Base-by-base conservation (phyloP, 2,888 invertebrate species). In the Dasysyrphus albostriatus region DNA sequence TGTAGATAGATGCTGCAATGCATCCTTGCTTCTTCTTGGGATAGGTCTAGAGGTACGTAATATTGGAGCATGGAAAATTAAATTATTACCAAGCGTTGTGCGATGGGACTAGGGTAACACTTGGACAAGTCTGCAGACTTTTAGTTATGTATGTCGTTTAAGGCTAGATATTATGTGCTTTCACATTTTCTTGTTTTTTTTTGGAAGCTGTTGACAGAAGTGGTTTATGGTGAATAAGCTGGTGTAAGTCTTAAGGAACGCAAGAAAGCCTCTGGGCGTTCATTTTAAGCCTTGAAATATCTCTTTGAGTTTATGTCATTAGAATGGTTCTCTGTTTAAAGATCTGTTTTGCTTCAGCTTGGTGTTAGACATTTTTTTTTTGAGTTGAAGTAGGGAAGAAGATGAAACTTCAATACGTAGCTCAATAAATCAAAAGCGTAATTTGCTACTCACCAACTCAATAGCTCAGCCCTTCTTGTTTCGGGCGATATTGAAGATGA, bases 31-130 rank as follows among this genome's bases (percentile, higher is more conserved):
- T 34, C 34, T 32, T 65, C 59, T 59, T 59, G 24, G 24, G 6
- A 59, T 37, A 59, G 59, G 39, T 59, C 59, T 59, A 59, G 39
- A 9, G 47, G 34, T 10, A 29, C 29, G 14, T n/a, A 67, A 34
- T 34, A 49, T 49, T 8, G 37, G 58, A 61, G 49, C n/a, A 87
- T 75, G 75, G 79, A 79, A 87, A 87, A 87, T 87, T 83, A 87
- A 87, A 87, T 87, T 87, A 87, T 75, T 78, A 67, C 74, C 79
- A 59, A 72, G 78, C 78, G 83, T 75, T 75, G 82, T 77, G 69
- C 61, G 39, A 54, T 19, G 51, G 58, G 51, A 78, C 56, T 63
- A 42, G 78, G 65, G 56, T 69, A 69, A 59, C 54, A 83, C 72
- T 79, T 65, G 78, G 74, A 83, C 78, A 83, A 83, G 87, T 74